A percentile compares a stretch with the other conserved stretches of the same genome.
Conservation (phyloP, 2,888 invertebrate species). For the Dendrolimus houi region DNA sequence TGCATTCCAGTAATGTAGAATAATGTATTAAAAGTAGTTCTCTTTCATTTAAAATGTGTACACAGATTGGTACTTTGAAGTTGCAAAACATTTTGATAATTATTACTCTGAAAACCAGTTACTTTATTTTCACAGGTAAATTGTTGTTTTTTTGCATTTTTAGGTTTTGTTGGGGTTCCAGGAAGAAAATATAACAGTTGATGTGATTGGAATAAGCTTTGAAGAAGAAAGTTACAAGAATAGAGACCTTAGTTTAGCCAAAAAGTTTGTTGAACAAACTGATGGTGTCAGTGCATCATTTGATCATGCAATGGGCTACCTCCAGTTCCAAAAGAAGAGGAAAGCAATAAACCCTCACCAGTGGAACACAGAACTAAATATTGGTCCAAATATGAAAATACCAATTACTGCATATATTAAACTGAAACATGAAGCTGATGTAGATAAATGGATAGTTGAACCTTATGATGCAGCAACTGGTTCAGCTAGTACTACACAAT, state of each 20-base stretch:
- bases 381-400: conserved; percentile 77
- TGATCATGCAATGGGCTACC: conserved; percentile 76
- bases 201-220: conserved; percentile 77
- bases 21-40: too few species aligned
- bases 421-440: conserved; percentile 62
- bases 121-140: background rate
- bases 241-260: conserved; percentile 38
- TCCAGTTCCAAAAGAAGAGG: conserved; percentile 75
- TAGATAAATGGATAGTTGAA: conserved; percentile 48
- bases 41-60: too few species aligned
- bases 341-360: conserved; percentile 65
- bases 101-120: too few species aligned
- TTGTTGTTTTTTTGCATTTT: conserved; percentile 11
- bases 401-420: conserved; percentile 75
- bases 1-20: too few species aligned
- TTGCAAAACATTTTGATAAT: too few species aligned
- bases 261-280: conserved; percentile 53
- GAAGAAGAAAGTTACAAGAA: conserved; percentile 46
- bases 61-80: too few species aligned
- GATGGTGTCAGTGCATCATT: conserved; percentile 70
- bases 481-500: conserved; percentile 52
- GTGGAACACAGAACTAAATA: conserved; percentile 80
- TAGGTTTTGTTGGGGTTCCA: conserved; percentile 73
- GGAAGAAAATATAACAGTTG: conserved; percentile 73
- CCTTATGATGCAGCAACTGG: conserved; percentile 53